phyloP scores from a whole-genome alignment of 2,888 invertebrate species.

The Zaprionus lineosus region DNA sequence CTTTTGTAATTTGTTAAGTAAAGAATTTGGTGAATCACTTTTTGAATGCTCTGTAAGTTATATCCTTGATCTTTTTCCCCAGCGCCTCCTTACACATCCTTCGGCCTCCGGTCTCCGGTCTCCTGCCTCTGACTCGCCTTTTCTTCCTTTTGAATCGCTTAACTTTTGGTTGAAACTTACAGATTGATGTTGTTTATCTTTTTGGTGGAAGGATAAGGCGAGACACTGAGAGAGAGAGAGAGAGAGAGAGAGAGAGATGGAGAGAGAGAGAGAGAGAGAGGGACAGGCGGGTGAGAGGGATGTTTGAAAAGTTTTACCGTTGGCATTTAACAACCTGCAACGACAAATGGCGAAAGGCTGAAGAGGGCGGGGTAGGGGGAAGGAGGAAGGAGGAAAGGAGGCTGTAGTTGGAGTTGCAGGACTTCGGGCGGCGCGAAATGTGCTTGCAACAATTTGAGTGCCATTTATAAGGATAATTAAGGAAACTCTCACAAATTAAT shows the following conservation, averaged over 20 bases:
- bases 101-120: constrained; percentile 2
- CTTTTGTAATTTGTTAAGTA: not conserved
- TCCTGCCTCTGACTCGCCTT: not conserved
- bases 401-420: too few species aligned
- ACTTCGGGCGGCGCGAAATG: too few species aligned
- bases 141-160: constrained; percentile 1
- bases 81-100: too few species aligned
- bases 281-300: too few species aligned
- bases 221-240: too few species aligned
- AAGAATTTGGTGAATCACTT: not conserved
- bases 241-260: too few species aligned
- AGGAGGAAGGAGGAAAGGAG: too few species aligned
- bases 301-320: constrained; percentile 24
- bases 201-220: too few species aligned
- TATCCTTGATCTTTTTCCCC: too few species aligned
- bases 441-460: constrained; percentile 57
- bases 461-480: constrained; percentile 70
- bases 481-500: constrained; percentile 66
- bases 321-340: constrained; percentile 27
- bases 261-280: too few species aligned
- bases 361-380: too few species aligned
- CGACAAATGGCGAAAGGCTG: too few species aligned
- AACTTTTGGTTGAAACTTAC: constrained; percentile 46
- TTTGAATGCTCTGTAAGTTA: not conserved
- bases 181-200: constrained; percentile 70